These are phyloP conservation scores for Brachyhypopomus occidentalis DNA, from an alignment of 2,113 vertebrate species.

Conservation along the genomic window DNA sequence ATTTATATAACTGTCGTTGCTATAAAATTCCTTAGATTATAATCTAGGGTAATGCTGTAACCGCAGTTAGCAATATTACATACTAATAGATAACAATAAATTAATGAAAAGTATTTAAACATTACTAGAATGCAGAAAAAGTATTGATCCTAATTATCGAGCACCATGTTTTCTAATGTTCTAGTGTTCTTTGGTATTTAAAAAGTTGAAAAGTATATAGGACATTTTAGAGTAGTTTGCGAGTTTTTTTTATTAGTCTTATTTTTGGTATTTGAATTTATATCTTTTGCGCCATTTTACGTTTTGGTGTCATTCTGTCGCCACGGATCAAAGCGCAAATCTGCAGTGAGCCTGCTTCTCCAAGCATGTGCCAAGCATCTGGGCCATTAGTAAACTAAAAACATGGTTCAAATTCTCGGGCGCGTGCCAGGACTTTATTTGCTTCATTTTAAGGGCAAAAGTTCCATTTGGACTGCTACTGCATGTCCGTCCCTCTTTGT, in stretches of 20 bases:
- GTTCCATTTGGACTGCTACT: constrained; percentile 70
- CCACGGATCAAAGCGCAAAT: constrained; percentile 81
- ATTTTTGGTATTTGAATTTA: constrained; percentile 75
- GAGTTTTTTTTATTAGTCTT: constrained; percentile 56
- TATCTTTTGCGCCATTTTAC: constrained; percentile 82
- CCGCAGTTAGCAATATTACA: no score
- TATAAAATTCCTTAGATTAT: no score
- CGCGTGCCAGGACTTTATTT: no score
- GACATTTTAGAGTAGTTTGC: neutral
- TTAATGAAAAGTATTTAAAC: no score
- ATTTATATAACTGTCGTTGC: neutral
- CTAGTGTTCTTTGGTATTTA: neutral
- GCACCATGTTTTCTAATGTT: no score
- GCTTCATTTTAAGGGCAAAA: constrained; percentile 73
- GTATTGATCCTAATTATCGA: no score
- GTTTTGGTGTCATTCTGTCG: constrained; percentile 78
- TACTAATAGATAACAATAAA: no score
- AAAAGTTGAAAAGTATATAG: constrained; percentile 16
- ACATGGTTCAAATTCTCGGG: constrained; percentile 70
- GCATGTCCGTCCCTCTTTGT: constrained; percentile 33
- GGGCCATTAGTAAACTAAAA: constrained; percentile 81
- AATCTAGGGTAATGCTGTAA: no score
- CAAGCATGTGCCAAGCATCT: constrained; percentile 90
- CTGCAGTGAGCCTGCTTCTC: constrained; percentile 73
- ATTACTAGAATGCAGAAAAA: no score